Evolutionary conservation across 2,797 vertebrate genomes (phyloP), one percentile per base, ranked within the genome.

Genomic region (Enteromius mattozi): DNA sequence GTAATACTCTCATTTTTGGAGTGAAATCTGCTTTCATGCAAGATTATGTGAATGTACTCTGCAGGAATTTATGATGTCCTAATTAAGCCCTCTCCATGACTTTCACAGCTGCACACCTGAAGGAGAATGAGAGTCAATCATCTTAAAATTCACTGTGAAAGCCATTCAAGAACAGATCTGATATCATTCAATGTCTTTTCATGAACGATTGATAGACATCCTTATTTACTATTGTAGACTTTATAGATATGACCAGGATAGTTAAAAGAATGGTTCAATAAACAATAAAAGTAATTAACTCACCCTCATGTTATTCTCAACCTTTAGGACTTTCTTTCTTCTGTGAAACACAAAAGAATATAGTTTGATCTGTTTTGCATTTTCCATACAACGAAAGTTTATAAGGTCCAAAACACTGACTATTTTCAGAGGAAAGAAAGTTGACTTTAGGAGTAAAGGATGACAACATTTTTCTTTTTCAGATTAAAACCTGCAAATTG

Each of bases 11-110:
- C 85, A 81, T 82, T 84, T 88, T 92, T 92, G 90, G 92, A 93
- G 77, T 37, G 45, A 90, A 91, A 93, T 90, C 91, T 90, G 91
- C 94, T 94, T 94, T 94, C 91, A 92, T 89, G 93, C 90, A 91
- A 92, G 91, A 93, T 94, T 94, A 93, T n/a, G 80, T 81, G 33
- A 56, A 70, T 37, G 66, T 72, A 47, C 51, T 61, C 51, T n/a
- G 54, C 54, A 35, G 42, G 56, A 61, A 66, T 87, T 76, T 89
- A 89, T 91, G 90, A 88, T 91, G 91, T 90, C 90, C 94, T 92
- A 94, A 94, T 95, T 93, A 93, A 91, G 85, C 86, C 80, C 72
- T 85, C 85, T 65, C 76, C 49, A 88, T 88, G 92, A 94, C 93
- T 93, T 93, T 92, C 90, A 88, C 81, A 24, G 12, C 63, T 19